Percentiles rank a stretch among this genome's conserved stretches.
These are phyloP conservation scores for Phainopepla nitens DNA, from an alignment of 2,113 vertebrate genomes.

Conservation along the genomic window DNA sequence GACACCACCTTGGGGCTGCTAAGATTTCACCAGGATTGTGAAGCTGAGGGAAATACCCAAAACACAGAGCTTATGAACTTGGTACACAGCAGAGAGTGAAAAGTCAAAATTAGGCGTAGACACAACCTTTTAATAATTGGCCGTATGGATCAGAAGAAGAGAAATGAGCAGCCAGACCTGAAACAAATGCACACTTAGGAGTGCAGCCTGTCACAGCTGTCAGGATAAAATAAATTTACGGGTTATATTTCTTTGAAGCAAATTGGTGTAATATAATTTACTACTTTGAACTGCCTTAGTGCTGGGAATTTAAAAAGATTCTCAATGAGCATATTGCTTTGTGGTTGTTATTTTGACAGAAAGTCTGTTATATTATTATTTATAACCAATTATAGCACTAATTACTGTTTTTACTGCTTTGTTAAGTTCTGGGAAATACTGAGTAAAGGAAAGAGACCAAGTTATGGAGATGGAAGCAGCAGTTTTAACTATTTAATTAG, in stretches of 20 bases:
- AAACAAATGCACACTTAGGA: neutral
- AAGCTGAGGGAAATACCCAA: neutral
- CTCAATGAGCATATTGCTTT: constrained; percentile 44
- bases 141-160: neutral
- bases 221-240: constrained; percentile 27
- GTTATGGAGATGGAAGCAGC: neutral
- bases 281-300: neutral
- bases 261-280: constrained; percentile 36
- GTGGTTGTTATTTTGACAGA: constrained; percentile 68
- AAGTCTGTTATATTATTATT: constrained; percentile 58
- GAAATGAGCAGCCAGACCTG: neutral
- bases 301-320: constrained; percentile 9
- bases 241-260: neutral
- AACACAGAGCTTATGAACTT: neutral
- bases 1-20: neutral
- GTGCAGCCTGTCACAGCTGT: constrained; percentile 21
- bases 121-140: neutral
- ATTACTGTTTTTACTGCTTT: constrained; percentile 32
- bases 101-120: neutral
- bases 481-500: constrained; percentile 4
- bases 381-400: constrained; percentile 26
- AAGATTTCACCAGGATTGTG: neutral
- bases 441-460: neutral
- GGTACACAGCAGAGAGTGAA: neutral
- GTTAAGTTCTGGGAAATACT: neutral